A percentile compares a stretch with the other conserved stretches of the same genome.
These are phyloP conservation scores for Sarcophaga variegata DNA, from an alignment of 2,888 invertebrate species.

Conservation along the genomic window DNA sequence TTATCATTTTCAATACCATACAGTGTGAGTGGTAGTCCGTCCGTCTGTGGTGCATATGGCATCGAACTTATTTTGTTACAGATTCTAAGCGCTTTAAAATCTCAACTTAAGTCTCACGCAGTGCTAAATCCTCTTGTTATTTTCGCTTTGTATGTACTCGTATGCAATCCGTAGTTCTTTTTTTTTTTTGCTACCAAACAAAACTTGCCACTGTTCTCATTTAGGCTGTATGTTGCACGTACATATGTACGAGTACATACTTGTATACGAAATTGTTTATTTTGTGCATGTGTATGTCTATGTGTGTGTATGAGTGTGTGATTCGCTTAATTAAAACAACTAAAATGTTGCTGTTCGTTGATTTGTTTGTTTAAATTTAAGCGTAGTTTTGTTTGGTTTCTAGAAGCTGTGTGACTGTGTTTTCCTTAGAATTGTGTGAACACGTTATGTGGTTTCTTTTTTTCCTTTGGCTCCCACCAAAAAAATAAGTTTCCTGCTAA, in stretches of 20 bases:
- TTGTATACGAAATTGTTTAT: conserved; percentile 34
- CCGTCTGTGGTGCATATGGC: not conserved
- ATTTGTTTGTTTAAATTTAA: conserved; percentile 53
- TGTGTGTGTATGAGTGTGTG: conserved; percentile 13
- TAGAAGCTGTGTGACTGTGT: conserved; percentile 3
- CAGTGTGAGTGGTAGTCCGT: not conserved
- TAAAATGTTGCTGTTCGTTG: conserved; percentile 36
- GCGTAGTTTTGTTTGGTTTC: conserved; percentile 41
- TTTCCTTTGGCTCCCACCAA: not conserved
- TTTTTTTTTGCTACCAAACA: not conserved
- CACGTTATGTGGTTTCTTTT: conserved; percentile 13
- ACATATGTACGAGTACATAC: conserved; percentile 7
- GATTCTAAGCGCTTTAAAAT: not conserved
- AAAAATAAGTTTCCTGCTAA: conserved; percentile 26
- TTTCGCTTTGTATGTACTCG: conserved; percentile 6
- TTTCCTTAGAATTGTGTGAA: conserved; percentile 35
- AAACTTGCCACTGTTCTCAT: conserved; percentile 52
- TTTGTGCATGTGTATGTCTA: not conserved
- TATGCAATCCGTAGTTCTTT: too few species aligned
- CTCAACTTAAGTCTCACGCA: conserved; percentile 38
- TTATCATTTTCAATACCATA: not conserved
- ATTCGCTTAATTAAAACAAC: conserved; percentile 66
- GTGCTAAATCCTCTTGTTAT: not conserved
- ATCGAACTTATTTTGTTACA: not conserved
- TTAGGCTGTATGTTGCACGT: conserved; percentile 24